These are phyloP conservation scores for Drosophila mauritiana DNA, from an alignment of 1,140 invertebrate species.

Conservation along the genomic window DNA sequence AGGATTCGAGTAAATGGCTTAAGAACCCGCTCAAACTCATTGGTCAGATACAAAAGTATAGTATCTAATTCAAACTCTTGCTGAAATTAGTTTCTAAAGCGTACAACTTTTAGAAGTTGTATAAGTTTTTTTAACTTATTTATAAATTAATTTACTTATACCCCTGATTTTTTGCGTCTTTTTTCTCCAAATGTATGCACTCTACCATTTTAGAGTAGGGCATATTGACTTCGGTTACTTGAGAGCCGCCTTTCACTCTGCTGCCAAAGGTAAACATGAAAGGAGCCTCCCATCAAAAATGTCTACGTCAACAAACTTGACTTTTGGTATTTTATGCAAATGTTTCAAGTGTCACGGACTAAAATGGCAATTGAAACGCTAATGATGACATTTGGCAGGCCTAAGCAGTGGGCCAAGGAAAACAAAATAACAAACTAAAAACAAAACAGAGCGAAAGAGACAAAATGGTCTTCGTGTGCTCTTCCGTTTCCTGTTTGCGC, in stretches of 20 bases:
- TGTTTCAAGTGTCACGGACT: conserved; percentile 79
- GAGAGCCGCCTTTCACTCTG: neutral
- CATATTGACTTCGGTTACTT: conserved; percentile 21
- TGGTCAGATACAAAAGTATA: no score
- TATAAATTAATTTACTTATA: no score
- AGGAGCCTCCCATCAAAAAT: conserved; percentile 42
- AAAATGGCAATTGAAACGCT: conserved; percentile 84
- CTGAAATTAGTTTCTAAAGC: no score
- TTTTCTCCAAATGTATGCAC: no score
- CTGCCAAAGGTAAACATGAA: conserved; percentile 53
- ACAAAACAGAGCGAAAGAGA: conserved; percentile 38
- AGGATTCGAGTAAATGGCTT: no score
- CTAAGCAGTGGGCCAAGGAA: conserved; percentile 54
- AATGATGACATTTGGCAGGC: conserved; percentile 83
- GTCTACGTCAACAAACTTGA: conserved; percentile 66
- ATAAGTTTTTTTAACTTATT: no score
- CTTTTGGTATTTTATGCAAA: conserved; percentile 80
- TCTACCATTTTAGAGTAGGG: neutral
- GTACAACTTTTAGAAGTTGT: no score
- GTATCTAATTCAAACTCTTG: no score
- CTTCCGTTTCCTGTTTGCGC: conserved; percentile 76
- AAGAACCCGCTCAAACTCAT: neutral
- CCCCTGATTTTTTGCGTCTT: no score
- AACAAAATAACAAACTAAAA: conserved; percentile 78
- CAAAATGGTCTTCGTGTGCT: conserved; percentile 48